Evolutionary conservation across 1,140 invertebrate genomes (phyloP), one percentile per base, ranked within the genome.

Genomic region (Diachasmimorpha longicaudata): DNA sequence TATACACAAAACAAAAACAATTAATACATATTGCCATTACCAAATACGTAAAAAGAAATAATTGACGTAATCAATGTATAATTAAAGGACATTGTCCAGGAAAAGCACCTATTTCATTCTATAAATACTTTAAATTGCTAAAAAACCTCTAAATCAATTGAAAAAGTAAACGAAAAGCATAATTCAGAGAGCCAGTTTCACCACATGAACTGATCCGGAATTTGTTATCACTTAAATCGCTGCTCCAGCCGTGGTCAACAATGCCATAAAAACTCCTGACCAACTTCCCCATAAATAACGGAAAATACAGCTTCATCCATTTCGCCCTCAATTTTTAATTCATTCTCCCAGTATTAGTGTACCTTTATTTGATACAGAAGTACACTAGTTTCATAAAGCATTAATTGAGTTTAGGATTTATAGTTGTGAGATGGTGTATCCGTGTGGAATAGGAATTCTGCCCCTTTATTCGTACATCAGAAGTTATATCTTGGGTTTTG

Each of bases 391-490:
- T 69, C 67, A 69, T 69, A 69, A 70, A 44, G 37, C 39, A 44
- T 70, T 70, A 70, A 70, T 70, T 70, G 68, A 70, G 37, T 70
- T 70, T 70, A 25, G 9, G 39, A 70, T 70, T 70, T 70, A 70
- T 68, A 13, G 66, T 16, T 16, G 66, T 19, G 37, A 23, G 42
- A 31, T 66, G 14, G 19, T 9, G 39, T 25, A 23, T 46, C n/a
- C 39, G 23, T 46, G 44, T 46, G 42, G n/a, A 39, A 36, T 37
- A 25, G 67, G 14, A 36, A 19, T 14, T 37, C 3, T 19, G 16
- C 14, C 36, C 16, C 13, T 31, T 31, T 31, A 37, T 68, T 68
- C 66, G 36, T 36, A 68, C 36, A 39, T 70, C 44, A 44, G 23
- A 70, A 70, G 46, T 70, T 70, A 70, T 46, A 46, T 25, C 63